Evolutionary conservation across 1,140 invertebrate genomes (phyloP), one percentile per base, ranked within the genome.

Genomic region (Leptinotarsa texana): DNA sequence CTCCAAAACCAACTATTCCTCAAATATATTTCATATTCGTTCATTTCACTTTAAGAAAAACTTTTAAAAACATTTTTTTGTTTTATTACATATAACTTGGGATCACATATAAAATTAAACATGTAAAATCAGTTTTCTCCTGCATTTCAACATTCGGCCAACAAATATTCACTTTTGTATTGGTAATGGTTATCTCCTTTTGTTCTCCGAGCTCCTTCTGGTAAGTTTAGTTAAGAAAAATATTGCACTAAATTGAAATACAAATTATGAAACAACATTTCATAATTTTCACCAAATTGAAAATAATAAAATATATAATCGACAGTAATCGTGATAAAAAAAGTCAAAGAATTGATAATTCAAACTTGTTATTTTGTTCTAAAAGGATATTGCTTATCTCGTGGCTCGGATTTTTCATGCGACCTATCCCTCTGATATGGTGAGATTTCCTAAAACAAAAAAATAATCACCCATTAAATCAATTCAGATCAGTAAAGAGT

Each of bases 341-440:
- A 42, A 42, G 33, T 11, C 8, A 42, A 42, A 42, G 11, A 42
- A 11, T 11, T 42, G 8, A 42, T 42, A 42, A 33, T 33, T 42
- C 8, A 11, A 42, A 57, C 57, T 27, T 33, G 63, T 72, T 48
- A 62, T 27, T 61, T 67, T 63, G 17, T 48, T 65, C 63, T 79
- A 91, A 92, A 92, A 92, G 91, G 92, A 93, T 93, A 93, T 93
- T 93, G 91, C 91, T 93, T 93, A 76, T 93, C 92, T 82, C 92
- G 86, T 71, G 88, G 87, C 84, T 92, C 91, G 75, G 88, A 87
- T 51, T 89, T 86, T 76, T 93, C 92, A 76, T 92, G 90, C 69
- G 91, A 91, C 76, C 91, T 88, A 81, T 90, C 89, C 78, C 89
- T 86, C 21, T 84, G 80, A 80, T 92, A 92, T 27, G 91, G 91